Base-by-base conservation (phyloP, 1,140 invertebrate species). In the Belonocnema kinseyi region DNA sequence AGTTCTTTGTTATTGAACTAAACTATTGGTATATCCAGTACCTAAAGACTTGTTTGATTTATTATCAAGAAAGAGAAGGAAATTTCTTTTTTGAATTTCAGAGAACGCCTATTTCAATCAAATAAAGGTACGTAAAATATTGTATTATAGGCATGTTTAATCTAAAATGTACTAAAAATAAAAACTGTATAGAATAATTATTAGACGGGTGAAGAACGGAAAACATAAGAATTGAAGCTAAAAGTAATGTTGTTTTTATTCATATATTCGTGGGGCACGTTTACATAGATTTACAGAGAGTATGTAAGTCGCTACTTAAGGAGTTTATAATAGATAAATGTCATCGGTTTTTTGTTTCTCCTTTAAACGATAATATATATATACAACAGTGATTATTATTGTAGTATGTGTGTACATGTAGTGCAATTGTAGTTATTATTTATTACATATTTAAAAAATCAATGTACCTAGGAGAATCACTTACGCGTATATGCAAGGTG, bases 281-380 rank as follows among this genome's bases (percentile, higher is more conserved):
- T 88, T 89, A 90, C 88, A 90, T 90, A 85, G 88, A 89, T 89
- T 88, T 90, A 90, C 88, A 90, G 85, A 89, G 88, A 87, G 87
- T 81, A 85, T 86, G 78, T 87, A 86, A 85, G 85, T 84, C 81
- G 86, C 85, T 89, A 88, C 81, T 87, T 89, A 86, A 83, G 80
- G 83, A 85, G 78, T 83, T 82, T 81, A 81, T 79, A 77, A 80
- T 84, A 86, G 72, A 87, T 85, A 82, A 87, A 85, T 88, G 85
- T 84, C 79, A 81, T 87, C 82, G 81, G 83, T 84, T 75, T 17
- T 85, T 73, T 72, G 74, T 83, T 84, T 82, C 73, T 86, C 77
- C 80, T 78, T 83, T 82, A 75, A 81, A 70, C 84, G 77, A 85
- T 84, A 85, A 80, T 85, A 82, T 85, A 84, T 82, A 79, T 83